Evolutionary conservation across 2,113 vertebrate species (phyloP), one percentile per base, ranked within the genome.

Genomic region (Zosterops japonicus): DNA sequence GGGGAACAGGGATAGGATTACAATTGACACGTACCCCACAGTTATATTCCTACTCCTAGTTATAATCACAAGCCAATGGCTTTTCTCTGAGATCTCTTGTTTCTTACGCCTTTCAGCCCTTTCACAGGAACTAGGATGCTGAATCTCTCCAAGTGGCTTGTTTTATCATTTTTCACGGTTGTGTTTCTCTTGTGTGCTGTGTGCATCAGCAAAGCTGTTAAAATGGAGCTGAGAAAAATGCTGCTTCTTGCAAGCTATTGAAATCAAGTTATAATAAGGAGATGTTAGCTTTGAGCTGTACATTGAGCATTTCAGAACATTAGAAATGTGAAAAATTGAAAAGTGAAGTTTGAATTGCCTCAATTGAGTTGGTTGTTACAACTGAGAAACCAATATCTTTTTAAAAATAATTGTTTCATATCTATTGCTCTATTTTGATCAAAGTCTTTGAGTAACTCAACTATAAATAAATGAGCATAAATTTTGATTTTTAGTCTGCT

Each of bases 391-490:
- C 61, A 96, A 75, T 78, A 95, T 39, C 59, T 95, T 91, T 95
- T 93, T 91, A 56, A 95, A 89, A 94, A 85, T 46, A 82, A 82
- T 36, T 63, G 14, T 95, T 97, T 96, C 68, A 46, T 91, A 93
- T 94, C 20, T 74, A 61, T 70, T 92, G 20, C 83, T 96, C 74
- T 84, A 28, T 97, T 85, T 95, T 96, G 85, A 94, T 96, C 64
- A 79, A 95, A 74, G 27, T 93, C 47, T 93, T 93, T 18, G 92
- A 95, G 87, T 97, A 95, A 96, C 81, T 97, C 60, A 84, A 31
- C 64, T 95, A 36, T 94, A 95, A 95, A 94, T 95, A 96, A 92
- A 95, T 76, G 49, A 84, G n/a, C 46, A 85, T 65, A 83, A 83
- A 86, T 96, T 95, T 93, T 92, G 70, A 88, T 44, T 76, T 91